phyloP scores from a whole-genome alignment of 2,888 invertebrate species.

The Serripes groenlandicus region DNA sequence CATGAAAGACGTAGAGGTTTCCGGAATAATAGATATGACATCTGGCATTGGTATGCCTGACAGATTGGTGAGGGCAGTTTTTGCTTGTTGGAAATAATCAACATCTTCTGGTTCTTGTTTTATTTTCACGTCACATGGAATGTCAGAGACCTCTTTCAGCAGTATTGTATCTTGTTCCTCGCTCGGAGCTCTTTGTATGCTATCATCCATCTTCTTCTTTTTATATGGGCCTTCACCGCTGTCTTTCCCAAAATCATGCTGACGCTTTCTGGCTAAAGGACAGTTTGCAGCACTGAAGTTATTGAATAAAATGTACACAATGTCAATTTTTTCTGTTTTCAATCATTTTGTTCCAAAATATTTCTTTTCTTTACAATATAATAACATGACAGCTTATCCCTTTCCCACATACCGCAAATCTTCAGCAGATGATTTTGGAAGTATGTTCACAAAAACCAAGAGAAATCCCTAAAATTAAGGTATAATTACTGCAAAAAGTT shows the following conservation, averaged over 20 bases:
- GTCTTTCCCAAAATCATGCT: not conserved
- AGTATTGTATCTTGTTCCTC: slow-evolving; percentile 38
- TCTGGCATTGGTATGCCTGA: slow-evolving; percentile 92
- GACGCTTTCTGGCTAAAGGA: slow-evolving; percentile 51
- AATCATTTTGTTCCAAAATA: too few species aligned
- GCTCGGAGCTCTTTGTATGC: not conserved
- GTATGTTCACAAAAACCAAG: too few species aligned
- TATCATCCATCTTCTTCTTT: not conserved
- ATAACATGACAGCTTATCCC: too few species aligned
- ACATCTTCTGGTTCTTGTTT: slow-evolving; percentile 41
- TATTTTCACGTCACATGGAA: slow-evolving; percentile 42
- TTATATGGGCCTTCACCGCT: not conserved
- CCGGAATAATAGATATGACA: too few species aligned
- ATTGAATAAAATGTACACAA: not conserved
- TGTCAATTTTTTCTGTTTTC: too few species aligned
- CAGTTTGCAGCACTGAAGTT: slow-evolving; percentile 42
- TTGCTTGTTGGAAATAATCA: slow-evolving; percentile 93
- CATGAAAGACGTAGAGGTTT: not conserved
- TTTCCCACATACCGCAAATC: too few species aligned
- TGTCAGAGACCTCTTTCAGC: slow-evolving; percentile 47
- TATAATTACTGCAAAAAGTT: too few species aligned
- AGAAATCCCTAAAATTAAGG: too few species aligned
- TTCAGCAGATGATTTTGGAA: too few species aligned
- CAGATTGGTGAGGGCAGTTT: slow-evolving; percentile 94
- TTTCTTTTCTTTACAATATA: too few species aligned